These are phyloP conservation scores for Eilema depressum DNA, from an alignment of 2,888 invertebrate genomes.

Conservation along the genomic window DNA sequence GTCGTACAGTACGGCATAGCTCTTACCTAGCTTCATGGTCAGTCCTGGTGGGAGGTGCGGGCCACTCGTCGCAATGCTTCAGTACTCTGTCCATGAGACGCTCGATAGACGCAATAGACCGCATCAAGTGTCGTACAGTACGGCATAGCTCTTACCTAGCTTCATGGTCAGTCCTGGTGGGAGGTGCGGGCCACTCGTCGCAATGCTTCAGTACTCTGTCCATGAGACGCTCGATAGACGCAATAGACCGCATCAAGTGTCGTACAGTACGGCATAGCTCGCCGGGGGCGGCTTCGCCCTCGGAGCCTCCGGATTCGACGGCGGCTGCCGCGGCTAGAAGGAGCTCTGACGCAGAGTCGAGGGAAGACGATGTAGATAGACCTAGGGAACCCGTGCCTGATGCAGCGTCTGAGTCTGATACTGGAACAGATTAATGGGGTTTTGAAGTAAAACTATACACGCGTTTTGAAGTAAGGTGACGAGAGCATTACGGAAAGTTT, in stretches of 20 bases:
- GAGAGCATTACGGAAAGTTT: no score
- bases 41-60: no score
- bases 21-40: no score
- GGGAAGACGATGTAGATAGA: slow-evolving; percentile 66
- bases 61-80: no score
- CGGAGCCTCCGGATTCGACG: slow-evolving; percentile 60
- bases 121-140: slow-evolving; percentile 75
- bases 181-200: slow-evolving; percentile 69
- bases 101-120: slow-evolving; percentile 80
- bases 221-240: slow-evolving; percentile 80
- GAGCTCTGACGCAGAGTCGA: slow-evolving; percentile 69
- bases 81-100: slow-evolving; percentile 80
- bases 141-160: slow-evolving; percentile 66
- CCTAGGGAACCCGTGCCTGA: slow-evolving; percentile 64
- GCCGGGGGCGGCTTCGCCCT: slow-evolving; percentile 56
- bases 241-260: slow-evolving; percentile 77
- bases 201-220: slow-evolving; percentile 77
- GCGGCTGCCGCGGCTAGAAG: slow-evolving; percentile 69
- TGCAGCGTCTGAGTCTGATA: slow-evolving; percentile 69
- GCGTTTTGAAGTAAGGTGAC: no score
- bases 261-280: slow-evolving; percentile 73
- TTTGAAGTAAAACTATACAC: no score
- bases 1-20: slow-evolving; percentile 72
- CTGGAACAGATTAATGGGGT: slow-evolving; percentile 42
- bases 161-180: slow-evolving; percentile 54